These are phyloP conservation scores for Dreissena rostriformis DNA, from an alignment of 1,140 invertebrate genomes.

Conservation along the genomic window DNA sequence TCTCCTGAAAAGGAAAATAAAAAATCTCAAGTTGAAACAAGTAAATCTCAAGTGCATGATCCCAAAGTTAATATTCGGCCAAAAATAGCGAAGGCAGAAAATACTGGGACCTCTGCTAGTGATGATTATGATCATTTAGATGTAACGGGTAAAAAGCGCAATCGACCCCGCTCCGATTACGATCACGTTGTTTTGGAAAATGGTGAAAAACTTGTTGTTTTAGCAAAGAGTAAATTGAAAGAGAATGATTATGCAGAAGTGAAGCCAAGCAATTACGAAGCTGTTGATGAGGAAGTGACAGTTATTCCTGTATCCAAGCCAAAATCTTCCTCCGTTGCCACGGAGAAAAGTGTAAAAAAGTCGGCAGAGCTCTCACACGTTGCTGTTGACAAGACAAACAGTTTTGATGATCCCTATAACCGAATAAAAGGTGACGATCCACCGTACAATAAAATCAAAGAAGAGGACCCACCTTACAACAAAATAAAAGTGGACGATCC, in stretches of 20 bases:
- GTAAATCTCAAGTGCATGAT: no score
- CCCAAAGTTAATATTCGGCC: neutral
- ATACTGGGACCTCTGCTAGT: neutral
- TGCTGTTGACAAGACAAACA: slow-evolving; percentile 7
- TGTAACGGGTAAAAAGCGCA: slow-evolving; percentile 27
- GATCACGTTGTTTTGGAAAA: slow-evolving; percentile 54
- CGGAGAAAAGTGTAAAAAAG: slow-evolving; percentile 17
- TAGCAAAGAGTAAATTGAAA: slow-evolving; percentile 43
- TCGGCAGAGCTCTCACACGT: neutral
- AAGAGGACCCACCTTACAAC: slow-evolving; percentile 38
- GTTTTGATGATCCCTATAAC: slow-evolving; percentile 49
- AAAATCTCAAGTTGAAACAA: no score
- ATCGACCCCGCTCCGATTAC: slow-evolving; percentile 44
- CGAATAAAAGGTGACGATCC: slow-evolving; percentile 32
- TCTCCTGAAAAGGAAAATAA: neutral
- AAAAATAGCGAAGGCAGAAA: slow-evolving; percentile 3
- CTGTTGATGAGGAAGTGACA: slow-evolving; percentile 14
- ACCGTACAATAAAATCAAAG: slow-evolving; percentile 34
- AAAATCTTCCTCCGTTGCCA: neutral
- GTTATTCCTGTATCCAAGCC: slow-evolving; percentile 19
- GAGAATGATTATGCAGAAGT: slow-evolving; percentile 59
- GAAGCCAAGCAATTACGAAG: slow-evolving; percentile 29
- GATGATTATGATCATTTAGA: slow-evolving; percentile 55
- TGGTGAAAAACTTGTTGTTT: slow-evolving; percentile 26
- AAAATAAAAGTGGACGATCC: slow-evolving; percentile 35